Conservation (phyloP, 2,797 vertebrate genomes). For the Poliocrania exsul region DNA sequence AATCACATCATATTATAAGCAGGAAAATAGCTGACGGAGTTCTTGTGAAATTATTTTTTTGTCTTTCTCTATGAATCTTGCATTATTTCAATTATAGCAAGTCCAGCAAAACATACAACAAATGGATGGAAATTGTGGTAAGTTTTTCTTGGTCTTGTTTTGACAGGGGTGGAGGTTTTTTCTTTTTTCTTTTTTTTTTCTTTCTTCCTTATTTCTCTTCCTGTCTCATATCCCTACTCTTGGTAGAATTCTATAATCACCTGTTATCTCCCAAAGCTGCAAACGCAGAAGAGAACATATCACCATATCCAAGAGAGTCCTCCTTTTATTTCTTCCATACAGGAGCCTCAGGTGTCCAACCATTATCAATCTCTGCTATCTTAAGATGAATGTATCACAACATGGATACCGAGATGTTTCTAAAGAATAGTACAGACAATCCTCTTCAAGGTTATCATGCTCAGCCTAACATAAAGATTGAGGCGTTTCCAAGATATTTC, state of each 20-base stretch:
- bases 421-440: neutral
- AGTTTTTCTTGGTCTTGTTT: neutral
- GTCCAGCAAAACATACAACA: neutral
- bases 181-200: too few relatives aligned
- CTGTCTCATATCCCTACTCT: neutral
- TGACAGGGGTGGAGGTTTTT: neutral
- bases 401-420: neutral
- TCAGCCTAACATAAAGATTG: neutral
- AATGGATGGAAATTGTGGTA: neutral
- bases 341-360: neutral
- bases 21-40: neutral
- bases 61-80: neutral
- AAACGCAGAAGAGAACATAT: neutral
- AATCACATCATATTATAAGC: neutral
- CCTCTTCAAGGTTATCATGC: neutral
- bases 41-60: neutral
- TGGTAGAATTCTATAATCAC: neutral
- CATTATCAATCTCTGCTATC: neutral
- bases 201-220: neutral
- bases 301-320: accelerated
- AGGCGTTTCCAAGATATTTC: neutral
- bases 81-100: neutral
- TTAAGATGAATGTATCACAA: neutral
- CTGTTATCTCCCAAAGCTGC: neutral
- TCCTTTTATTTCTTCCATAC: neutral